Conservation (phyloP, 2,797 vertebrate species). For the Pterois miles region DNA sequence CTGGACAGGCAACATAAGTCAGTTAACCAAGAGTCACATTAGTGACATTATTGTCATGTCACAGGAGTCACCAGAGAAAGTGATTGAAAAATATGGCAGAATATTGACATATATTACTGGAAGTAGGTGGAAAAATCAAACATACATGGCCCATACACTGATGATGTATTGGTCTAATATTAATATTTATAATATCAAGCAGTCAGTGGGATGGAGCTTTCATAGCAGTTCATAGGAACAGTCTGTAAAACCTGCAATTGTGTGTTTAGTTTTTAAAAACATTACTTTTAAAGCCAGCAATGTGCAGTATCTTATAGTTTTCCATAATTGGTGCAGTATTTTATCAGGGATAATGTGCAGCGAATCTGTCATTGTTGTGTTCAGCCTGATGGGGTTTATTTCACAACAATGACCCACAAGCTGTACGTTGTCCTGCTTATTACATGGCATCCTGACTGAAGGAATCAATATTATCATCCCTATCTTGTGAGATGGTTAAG, state of each 20-base stretch:
- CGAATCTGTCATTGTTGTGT: too few relatives aligned
- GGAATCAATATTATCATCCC: too few relatives aligned
- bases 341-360: too few relatives aligned
- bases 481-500: too few relatives aligned
- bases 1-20: conserved; percentile 15
- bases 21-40: conserved; percentile 23
- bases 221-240: neutral
- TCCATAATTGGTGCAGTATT: too few relatives aligned
- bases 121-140: neutral
- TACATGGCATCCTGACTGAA: too few relatives aligned
- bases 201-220: neutral
- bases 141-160: neutral
- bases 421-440: too few relatives aligned
- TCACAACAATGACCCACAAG: too few relatives aligned
- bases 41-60: conserved; percentile 24
- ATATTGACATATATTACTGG: neutral
- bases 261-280: too few relatives aligned
- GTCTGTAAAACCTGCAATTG: neutral
- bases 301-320: too few relatives aligned
- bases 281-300: too few relatives aligned
- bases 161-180: neutral
- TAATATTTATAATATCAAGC: neutral
- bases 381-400: too few relatives aligned
- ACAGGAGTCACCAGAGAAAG: conserved; percentile 9
- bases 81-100: neutral